Evolutionary conservation across 2,888 invertebrate genomes (phyloP), one percentile per base, ranked within the genome.

Genomic region (Drepana falcataria): DNA sequence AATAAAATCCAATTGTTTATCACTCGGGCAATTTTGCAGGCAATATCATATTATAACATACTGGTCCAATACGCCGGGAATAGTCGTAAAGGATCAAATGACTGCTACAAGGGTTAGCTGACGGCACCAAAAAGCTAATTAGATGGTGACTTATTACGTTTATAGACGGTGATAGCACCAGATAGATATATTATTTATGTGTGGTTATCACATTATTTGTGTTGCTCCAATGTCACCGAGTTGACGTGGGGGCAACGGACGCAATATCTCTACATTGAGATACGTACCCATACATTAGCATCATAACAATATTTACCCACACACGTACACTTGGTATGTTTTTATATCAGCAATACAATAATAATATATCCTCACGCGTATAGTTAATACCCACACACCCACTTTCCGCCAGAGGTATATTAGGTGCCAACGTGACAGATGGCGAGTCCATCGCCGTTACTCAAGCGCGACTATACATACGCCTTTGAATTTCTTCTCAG

Each of bases 221-320:
- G 79, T 80, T 81, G 74, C 75, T 79, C 90, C 91, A 91, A 91
- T 91, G 91, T 91, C 91, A 90, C 87, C 81, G 87, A 88, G 86
- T 87, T 83, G 85, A 74, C 69, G 80, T 72, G 81, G 83, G 91
- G 87, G 87, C 90, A 90, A 89, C 84, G 90, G 77, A 84, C 91
- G 85, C 80, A 69, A 76, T 89, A 87, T 87, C 84, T 85, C 73
- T 71, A 82, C 73, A 77, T 75, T 37, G 37, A 76, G 65, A 77
- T 69, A 77, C 66, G 61, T 58, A 72, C 68, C 60, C 69, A 69
- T 64, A 73, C 74, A 72, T 66, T 69, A 69, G 66, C 66, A 63
- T 68, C 61, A 68, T 59, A 60, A 51, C 33, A 66, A 72, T 72
- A 76, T 71, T 61, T 63, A 71, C 63, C 60, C 72, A 75, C 66